Evolutionary conservation across 2,113 vertebrate genomes (phyloP).

Genomic region (Saccopteryx bilineata): DNA sequence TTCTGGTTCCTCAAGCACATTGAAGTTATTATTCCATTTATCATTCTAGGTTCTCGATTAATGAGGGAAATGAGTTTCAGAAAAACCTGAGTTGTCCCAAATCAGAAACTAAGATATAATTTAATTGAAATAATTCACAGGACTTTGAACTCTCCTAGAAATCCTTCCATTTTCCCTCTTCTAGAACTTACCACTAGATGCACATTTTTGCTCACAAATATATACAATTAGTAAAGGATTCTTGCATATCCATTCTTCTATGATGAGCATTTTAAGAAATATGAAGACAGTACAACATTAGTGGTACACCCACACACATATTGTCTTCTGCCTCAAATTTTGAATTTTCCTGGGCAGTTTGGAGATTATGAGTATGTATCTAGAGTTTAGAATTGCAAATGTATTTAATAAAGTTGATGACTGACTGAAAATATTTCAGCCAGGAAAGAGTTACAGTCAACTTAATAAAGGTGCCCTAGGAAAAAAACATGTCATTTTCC

Average conservation of each 20-base stretch:
- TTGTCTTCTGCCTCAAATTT: not conserved
- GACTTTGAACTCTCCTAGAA: not conserved
- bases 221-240: not conserved
- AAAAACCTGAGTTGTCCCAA: not conserved
- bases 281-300: not conserved
- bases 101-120: not conserved
- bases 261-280: not conserved
- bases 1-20: not conserved
- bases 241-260: not conserved
- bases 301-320: not conserved
- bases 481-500: not conserved
- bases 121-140: not conserved
- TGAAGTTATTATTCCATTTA: not conserved
- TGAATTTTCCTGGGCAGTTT: not conserved
- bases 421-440: slow-evolving; percentile 31
- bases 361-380: not conserved
- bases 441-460: not conserved
- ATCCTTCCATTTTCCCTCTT: slow-evolving; percentile 1
- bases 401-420: not conserved
- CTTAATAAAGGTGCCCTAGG: not conserved
- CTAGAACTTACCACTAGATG: not conserved
- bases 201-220: not conserved
- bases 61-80: not conserved
- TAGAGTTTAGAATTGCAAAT: not conserved
- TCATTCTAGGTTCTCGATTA: not conserved